Conservation (phyloP, 2,888 invertebrate genomes). For the Mesorhabditis spiculigera region DNA sequence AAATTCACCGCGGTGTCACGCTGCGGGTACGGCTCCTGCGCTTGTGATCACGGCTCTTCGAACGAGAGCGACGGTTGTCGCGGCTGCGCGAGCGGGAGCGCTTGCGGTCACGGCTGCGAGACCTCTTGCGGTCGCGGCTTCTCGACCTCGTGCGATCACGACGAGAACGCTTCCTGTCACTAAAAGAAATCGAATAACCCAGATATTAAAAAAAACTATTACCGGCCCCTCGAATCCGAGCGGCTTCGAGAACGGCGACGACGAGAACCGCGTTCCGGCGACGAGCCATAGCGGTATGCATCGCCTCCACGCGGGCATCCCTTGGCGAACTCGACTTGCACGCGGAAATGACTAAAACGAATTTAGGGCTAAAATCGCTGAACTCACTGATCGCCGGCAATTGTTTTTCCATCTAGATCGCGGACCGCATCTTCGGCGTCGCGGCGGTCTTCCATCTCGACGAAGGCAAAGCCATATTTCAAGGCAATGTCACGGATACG, state of each 20-base stretch:
- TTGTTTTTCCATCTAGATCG: conserved; percentile 92
- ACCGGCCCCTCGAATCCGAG: conserved; percentile 21
- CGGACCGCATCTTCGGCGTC: conserved; percentile 86
- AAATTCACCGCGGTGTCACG: too few species aligned
- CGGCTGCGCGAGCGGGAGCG: conserved; percentile 13
- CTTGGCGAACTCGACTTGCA: conserved; percentile 79
- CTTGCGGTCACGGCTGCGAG: conserved; percentile 14
- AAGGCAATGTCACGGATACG: conserved; percentile 85
- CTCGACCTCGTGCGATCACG: conserved; percentile 19
- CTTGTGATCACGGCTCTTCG: too few species aligned
- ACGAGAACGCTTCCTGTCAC: conserved; percentile 7
- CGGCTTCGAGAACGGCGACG: conserved; percentile 32
- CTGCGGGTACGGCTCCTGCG: too few species aligned
- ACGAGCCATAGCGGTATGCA: conserved; percentile 46
- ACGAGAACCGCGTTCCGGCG: conserved; percentile 18
- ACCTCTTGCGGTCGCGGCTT: background rate
- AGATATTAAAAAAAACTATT: conserved; percentile 7
- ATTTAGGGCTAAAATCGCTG: conserved; percentile 10
- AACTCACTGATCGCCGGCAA: conserved; percentile 75
- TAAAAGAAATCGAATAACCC: conserved; percentile 13
- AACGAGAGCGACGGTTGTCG: too few species aligned
- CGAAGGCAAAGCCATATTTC: conserved; percentile 96
- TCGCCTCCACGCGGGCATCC: conserved; percentile 73
- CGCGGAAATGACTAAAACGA: conserved; percentile 62
- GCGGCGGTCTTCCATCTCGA: conserved; percentile 62